Evolutionary conservation across 1,140 invertebrate species (phyloP).

Genomic region (Pentalonia nigronervosa): DNA sequence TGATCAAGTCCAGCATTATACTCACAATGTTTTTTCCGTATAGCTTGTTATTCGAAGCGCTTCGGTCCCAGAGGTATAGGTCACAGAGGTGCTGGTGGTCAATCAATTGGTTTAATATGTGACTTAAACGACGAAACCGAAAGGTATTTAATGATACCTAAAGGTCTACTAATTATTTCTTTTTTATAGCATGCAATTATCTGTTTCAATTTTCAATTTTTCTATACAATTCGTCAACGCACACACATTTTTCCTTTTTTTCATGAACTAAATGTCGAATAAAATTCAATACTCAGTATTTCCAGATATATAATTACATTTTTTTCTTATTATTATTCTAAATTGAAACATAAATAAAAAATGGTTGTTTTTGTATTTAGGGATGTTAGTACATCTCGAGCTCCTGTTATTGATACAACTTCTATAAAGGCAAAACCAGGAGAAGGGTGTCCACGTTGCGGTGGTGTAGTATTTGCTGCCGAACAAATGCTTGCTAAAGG

Average conservation of each 20-base stretch:
- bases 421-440: constrained; percentile 81
- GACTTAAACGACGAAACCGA: constrained; percentile 63
- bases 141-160: constrained; percentile 45
- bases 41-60: constrained; percentile 80
- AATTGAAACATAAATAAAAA: neutral
- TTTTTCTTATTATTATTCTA: neutral
- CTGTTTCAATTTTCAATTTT: neutral
- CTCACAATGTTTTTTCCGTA: constrained; percentile 63
- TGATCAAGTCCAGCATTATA: neutral
- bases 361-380: constrained; percentile 58
- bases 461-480: constrained; percentile 88
- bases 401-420: constrained; percentile 71
- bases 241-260: neutral
- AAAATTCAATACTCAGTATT: neutral
- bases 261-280: neutral
- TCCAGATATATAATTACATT: neutral
- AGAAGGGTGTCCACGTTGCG: constrained; percentile 87
- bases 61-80: constrained; percentile 90
- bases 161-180: neutral
- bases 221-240: neutral
- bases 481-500: constrained; percentile 81
- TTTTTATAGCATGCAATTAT: constrained; percentile 16
- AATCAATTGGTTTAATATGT: constrained; percentile 73
- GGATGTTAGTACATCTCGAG: constrained; percentile 61
- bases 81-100: constrained; percentile 83